phyloP scores from a whole-genome alignment of 1,140 invertebrate genomes.

The Euura lappo region DNA sequence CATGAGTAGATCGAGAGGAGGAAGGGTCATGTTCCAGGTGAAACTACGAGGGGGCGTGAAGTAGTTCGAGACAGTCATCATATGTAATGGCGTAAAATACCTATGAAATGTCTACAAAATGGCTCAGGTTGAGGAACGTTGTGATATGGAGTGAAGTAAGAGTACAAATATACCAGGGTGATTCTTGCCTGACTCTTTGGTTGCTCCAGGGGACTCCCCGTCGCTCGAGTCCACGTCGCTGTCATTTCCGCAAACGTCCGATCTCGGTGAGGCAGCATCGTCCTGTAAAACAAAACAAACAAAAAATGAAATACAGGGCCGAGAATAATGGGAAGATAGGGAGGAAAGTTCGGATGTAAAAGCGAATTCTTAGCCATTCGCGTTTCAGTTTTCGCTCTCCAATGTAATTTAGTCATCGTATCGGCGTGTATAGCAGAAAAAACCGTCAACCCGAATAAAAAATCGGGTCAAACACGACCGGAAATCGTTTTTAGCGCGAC shows the following conservation, averaged over 20 bases:
- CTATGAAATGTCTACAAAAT: too few species aligned
- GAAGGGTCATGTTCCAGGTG: too few species aligned
- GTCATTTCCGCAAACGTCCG: conserved; percentile 55
- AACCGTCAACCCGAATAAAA: neutral
- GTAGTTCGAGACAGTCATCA: too few species aligned
- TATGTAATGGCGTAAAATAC: too few species aligned
- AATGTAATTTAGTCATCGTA: too few species aligned
- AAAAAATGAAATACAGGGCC: neutral
- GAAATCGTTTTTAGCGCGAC: neutral
- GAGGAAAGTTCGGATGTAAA: neutral
- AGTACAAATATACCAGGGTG: conserved; percentile 43
- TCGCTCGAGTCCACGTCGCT: conserved; percentile 56
- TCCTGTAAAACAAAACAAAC: conserved; percentile 44
- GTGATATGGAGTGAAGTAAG: neutral
- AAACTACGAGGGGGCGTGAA: too few species aligned
- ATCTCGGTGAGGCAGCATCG: conserved; percentile 53
- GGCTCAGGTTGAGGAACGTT: too few species aligned
- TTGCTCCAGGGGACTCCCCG: conserved; percentile 46
- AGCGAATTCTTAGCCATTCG: too few species aligned
- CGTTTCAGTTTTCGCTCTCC: too few species aligned
- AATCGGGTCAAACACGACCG: neutral
- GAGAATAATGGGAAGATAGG: neutral
- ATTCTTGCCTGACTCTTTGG: conserved; percentile 51
- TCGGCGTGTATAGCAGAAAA: too few species aligned
- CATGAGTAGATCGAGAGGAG: too few species aligned